A percentile compares a stretch with the other conserved stretches of the same genome.
Evolutionary conservation across 2,113 vertebrate species (phyloP).

Genomic region (Cyanoramphus novaezelandiae): DNA sequence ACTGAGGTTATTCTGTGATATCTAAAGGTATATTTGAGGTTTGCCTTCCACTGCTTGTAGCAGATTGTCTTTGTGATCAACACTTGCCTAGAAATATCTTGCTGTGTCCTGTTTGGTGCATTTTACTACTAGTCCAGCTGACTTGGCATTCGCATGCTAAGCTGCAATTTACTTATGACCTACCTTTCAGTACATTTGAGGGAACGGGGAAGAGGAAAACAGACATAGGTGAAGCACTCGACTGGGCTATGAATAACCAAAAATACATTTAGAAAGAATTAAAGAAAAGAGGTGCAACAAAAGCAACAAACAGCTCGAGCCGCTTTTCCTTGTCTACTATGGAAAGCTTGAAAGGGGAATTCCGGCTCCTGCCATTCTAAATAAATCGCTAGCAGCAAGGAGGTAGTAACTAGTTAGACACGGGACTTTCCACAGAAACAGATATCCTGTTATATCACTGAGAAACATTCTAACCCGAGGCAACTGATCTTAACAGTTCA

Average conservation of each 20-base stretch:
- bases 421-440: conserved; percentile 59
- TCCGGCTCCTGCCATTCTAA: conserved; percentile 21
- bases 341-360: conserved; percentile 51
- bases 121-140: background rate
- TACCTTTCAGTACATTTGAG: background rate
- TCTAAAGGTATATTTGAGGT: background rate
- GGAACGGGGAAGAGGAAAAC: background rate
- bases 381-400: conserved; percentile 39
- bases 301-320: background rate
- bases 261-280: background rate
- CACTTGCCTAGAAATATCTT: background rate
- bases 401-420: conserved; percentile 59
- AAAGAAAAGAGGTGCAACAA: background rate
- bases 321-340: background rate
- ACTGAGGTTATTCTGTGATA: background rate
- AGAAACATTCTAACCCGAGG: conserved; percentile 47
- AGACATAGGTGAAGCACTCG: background rate
- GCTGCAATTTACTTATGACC: background rate
- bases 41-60: background rate
- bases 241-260: background rate
- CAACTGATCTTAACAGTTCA: conserved; percentile 49
- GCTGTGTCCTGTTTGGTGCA: background rate
- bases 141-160: background rate
- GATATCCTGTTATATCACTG: conserved; percentile 20
- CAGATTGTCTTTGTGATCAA: background rate